Evolutionary conservation across 2,113 vertebrate genomes (phyloP).

Genomic region (Leptodactylus fuscus): DNA sequence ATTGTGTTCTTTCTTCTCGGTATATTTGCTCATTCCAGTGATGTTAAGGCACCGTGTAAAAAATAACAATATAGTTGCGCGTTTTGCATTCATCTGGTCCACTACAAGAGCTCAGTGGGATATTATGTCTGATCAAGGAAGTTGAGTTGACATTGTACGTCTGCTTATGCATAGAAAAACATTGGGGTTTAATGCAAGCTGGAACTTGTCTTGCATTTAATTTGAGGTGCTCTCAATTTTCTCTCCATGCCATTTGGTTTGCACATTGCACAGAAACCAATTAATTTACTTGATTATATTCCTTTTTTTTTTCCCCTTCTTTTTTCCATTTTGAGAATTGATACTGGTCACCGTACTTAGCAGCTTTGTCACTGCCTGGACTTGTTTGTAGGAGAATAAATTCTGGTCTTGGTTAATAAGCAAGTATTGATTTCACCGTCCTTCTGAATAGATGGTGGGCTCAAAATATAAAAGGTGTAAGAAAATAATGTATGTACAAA

Average conservation of each 20-base stretch:
- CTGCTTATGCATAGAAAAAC: constrained; percentile 25
- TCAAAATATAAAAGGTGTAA: not conserved
- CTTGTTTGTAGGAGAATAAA: not conserved
- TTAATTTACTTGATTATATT: constrained; percentile 22
- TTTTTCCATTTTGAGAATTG: not conserved
- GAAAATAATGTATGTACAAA: not conserved
- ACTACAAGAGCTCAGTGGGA: constrained; percentile 32
- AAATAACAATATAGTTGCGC: constrained; percentile 22
- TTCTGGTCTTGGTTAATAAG: not conserved
- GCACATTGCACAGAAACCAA: not conserved
- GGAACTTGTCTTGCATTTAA: constrained; percentile 38
- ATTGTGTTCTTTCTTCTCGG: constrained; percentile 24
- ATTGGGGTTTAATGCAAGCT: constrained; percentile 28
- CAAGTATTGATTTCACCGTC: not conserved
- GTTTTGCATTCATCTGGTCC: constrained; percentile 37
- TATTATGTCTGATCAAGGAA: constrained; percentile 25
- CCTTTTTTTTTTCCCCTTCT: not conserved
- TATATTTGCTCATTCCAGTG: constrained; percentile 40
- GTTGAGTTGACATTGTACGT: constrained; percentile 19
- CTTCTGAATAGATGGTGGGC: not conserved
- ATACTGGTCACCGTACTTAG: not conserved
- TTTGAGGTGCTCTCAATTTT: constrained; percentile 45
- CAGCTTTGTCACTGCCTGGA: not conserved
- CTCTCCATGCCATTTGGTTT: constrained; percentile 31
- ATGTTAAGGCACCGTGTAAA: constrained; percentile 35